A percentile compares a stretch with the other conserved stretches of the same genome.
These are phyloP conservation scores for Mesorhabditis spiculigera DNA, from an alignment of 2,888 invertebrate genomes.

Conservation along the genomic window DNA sequence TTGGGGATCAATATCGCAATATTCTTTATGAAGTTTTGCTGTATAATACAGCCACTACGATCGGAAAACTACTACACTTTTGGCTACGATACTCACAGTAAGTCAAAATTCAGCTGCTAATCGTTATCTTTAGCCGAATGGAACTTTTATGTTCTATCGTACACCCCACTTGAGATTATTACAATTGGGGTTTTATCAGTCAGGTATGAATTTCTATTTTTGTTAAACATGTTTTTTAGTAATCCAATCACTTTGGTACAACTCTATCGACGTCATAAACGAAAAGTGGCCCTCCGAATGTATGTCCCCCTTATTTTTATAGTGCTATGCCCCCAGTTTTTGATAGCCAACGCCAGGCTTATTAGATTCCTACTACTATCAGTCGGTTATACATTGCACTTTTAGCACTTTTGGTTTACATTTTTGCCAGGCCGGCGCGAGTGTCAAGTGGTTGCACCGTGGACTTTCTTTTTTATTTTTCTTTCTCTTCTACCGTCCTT, in stretches of 20 bases:
- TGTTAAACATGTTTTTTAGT: background rate
- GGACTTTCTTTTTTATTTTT: too few relatives aligned
- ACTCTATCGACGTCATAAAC: conserved; percentile 52
- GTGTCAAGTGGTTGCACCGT: too few relatives aligned
- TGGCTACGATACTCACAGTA: conserved; percentile 37
- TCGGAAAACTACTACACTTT: conserved; percentile 54
- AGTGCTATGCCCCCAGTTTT: background rate
- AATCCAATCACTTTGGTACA: conserved; percentile 56
- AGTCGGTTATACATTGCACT: conserved; percentile 15
- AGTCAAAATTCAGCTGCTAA: background rate
- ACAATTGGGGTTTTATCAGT: conserved; percentile 51
- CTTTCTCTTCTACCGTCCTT: too few relatives aligned
- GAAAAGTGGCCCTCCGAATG: conserved; percentile 54
- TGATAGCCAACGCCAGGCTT: conserved; percentile 9
- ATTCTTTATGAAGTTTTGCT: conserved; percentile 48
- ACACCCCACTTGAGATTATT: conserved; percentile 53
- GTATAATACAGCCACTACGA: conserved; percentile 51
- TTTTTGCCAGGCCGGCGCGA: too few relatives aligned
- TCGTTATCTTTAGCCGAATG: conserved; percentile 19
- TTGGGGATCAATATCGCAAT: conserved; percentile 42
- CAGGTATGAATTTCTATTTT: background rate
- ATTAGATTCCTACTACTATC: conserved; percentile 15
- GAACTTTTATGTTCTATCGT: conserved; percentile 51
- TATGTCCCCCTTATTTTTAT: conserved; percentile 26
- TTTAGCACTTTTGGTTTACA: background rate